A percentile compares a stretch with the other conserved stretches of the same genome.
phyloP scores from a whole-genome alignment of 2,888 invertebrate genomes.

The Eurytoma adleriae region DNA sequence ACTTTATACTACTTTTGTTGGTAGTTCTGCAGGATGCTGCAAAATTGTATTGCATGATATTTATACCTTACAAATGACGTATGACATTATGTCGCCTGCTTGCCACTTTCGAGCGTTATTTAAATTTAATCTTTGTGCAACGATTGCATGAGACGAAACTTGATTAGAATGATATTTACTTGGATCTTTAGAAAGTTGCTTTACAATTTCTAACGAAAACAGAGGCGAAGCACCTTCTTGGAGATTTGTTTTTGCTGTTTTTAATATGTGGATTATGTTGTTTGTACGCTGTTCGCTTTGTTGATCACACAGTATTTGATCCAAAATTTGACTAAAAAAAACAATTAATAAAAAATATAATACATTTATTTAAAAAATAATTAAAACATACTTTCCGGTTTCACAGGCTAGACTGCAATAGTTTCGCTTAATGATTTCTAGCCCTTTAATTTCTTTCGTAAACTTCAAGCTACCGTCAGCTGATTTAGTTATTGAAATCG shows the following conservation, averaged over 20 bases:
- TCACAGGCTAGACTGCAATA: slow-evolving; percentile 97
- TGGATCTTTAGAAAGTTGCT: slow-evolving; percentile 95
- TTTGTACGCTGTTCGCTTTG: slow-evolving; percentile 89
- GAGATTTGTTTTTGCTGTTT: slow-evolving; percentile 86
- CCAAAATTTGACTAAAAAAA: slow-evolving; percentile 82
- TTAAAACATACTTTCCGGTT: slow-evolving; percentile 83
- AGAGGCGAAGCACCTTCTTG: slow-evolving; percentile 83
- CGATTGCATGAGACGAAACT: slow-evolving; percentile 86
- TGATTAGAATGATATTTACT: slow-evolving; percentile 92
- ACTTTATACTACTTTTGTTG: not conserved
- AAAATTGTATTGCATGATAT: not conserved
- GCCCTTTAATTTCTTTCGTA: slow-evolving; percentile 93
- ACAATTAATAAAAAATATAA: not conserved
- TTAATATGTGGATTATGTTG: slow-evolving; percentile 88
- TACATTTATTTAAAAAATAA: slow-evolving; percentile 11
- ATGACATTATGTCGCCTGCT: slow-evolving; percentile 96
- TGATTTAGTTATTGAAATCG: slow-evolving; percentile 85
- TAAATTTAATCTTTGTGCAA: slow-evolving; percentile 90
- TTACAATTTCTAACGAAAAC: slow-evolving; percentile 90
- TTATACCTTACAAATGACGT: slow-evolving; percentile 89
- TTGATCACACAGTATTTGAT: slow-evolving; percentile 89
- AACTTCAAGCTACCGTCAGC: slow-evolving; percentile 81
- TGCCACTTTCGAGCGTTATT: slow-evolving; percentile 88
- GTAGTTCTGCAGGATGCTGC: not conserved
- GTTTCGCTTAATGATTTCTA: slow-evolving; percentile 97